Percentiles rank a stretch among this genome's conserved stretches.
Evolutionary conservation across 1,140 invertebrate species (phyloP).

Genomic region (Saccostrea glomerata): DNA sequence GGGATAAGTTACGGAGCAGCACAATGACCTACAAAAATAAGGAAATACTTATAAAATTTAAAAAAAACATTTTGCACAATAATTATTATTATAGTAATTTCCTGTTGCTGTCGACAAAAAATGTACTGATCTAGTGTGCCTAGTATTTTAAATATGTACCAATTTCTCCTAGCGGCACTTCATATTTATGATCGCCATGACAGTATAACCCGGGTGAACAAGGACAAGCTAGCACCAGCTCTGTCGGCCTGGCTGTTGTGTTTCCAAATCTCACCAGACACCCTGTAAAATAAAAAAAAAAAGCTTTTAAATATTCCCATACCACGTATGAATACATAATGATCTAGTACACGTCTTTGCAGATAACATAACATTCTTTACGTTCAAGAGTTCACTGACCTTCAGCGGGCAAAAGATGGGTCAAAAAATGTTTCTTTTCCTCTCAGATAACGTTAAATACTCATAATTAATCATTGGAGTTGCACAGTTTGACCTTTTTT

Average conservation of each 20-base stretch:
- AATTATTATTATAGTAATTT: no score
- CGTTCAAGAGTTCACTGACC: background rate
- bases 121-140: no score
- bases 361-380: background rate
- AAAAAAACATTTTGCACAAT: no score
- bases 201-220: constrained; percentile 25
- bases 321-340: no score
- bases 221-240: constrained; percentile 2
- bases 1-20: no score
- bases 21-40: constrained; percentile 4
- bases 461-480: background rate
- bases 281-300: background rate
- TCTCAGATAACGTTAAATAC: no score
- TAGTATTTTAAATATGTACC: background rate
- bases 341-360: no score
- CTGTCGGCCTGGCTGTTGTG: background rate
- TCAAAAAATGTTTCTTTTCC: background rate
- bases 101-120: no score
- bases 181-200: constrained; percentile 19
- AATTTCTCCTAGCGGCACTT: constrained; percentile 19
- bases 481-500: no score
- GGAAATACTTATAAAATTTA: no score
- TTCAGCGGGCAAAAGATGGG: background rate
- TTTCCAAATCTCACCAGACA: constrained; percentile 10
- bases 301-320: background rate